Conservation (phyloP, 2,888 invertebrate species). For the Drosophila maculinotata region DNA sequence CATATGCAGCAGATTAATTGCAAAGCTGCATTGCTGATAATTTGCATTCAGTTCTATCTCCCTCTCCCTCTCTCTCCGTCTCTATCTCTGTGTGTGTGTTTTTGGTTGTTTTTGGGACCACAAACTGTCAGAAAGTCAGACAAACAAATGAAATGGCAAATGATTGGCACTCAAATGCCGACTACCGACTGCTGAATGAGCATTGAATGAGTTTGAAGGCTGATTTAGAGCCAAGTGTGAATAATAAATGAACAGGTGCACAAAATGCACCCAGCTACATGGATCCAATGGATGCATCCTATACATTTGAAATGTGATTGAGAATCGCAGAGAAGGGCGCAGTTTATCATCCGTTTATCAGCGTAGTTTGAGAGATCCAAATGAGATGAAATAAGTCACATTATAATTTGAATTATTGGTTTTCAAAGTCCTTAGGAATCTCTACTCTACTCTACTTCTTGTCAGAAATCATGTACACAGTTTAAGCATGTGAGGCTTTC, state of each 20-base stretch:
- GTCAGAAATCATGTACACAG: no score
- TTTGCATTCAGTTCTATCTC: constrained; percentile 47
- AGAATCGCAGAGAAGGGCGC: constrained; percentile 9
- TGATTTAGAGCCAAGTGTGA: constrained; percentile 43
- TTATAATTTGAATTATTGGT: no score
- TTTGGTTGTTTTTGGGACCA: constrained; percentile 22
- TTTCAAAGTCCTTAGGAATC: no score
- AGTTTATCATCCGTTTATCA: not conserved
- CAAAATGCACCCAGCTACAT: not conserved
- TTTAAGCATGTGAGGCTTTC: no score
- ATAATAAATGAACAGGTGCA: constrained; percentile 39
- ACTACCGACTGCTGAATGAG: not conserved
- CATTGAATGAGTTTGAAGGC: constrained; percentile 28
- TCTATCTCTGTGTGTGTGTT: not conserved
- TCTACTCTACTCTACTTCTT: no score
- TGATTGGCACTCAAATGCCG: constrained; percentile 47
- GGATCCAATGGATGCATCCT: not conserved
- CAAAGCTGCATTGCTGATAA: constrained; percentile 76
- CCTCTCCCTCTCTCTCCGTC: not conserved
- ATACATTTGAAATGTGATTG: not conserved
- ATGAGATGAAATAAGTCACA: no score
- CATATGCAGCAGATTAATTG: constrained; percentile 80
- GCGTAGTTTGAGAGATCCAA: no score
- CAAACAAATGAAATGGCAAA: constrained; percentile 39
- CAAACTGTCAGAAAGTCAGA: constrained; percentile 43